phyloP scores from a whole-genome alignment of 2,797 vertebrate genomes.

The Sebastes minor region DNA sequence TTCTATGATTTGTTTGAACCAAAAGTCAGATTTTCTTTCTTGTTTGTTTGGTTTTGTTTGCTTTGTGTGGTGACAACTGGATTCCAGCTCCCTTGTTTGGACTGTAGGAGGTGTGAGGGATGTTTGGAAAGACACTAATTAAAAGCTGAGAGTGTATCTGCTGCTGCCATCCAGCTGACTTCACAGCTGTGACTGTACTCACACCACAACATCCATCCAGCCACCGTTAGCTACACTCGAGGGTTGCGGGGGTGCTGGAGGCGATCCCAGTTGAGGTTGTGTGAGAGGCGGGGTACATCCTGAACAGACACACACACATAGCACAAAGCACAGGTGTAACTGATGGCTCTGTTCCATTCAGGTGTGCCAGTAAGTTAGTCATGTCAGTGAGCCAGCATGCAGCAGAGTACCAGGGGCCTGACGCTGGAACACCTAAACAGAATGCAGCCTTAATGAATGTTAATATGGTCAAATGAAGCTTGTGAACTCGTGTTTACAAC shows the following conservation, averaged over 20 bases:
- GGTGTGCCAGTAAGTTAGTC: not conserved
- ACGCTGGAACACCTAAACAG: not conserved
- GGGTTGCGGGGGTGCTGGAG: not conserved
- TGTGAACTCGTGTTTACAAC: rapidly evolving
- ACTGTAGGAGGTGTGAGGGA: constrained; percentile 13
- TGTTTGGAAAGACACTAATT: constrained; percentile 30
- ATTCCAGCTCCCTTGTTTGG: constrained; percentile 13
- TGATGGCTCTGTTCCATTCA: not conserved
- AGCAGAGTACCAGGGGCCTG: not conserved
- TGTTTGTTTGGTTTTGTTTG: constrained; percentile 22
- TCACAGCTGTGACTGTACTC: constrained; percentile 19
- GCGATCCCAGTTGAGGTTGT: no score
- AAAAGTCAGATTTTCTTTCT: constrained; percentile 8
- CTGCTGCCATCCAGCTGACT: constrained; percentile 30
- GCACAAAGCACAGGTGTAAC: constrained; percentile 4
- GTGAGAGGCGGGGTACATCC: not conserved
- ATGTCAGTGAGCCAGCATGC: not conserved
- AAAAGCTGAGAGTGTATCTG: constrained; percentile 10
- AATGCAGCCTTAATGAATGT: not conserved
- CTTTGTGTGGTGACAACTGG: constrained; percentile 21
- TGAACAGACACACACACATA: not conserved
- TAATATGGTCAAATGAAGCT: no score
- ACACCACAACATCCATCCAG: not conserved
- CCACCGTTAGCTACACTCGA: not conserved
- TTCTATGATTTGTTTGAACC: constrained; percentile 10